Percentiles rank a stretch among this genome's conserved stretches.
Evolutionary conservation across 2,888 invertebrate species (phyloP).

Genomic region (Aporophyla lueneburgensis): DNA sequence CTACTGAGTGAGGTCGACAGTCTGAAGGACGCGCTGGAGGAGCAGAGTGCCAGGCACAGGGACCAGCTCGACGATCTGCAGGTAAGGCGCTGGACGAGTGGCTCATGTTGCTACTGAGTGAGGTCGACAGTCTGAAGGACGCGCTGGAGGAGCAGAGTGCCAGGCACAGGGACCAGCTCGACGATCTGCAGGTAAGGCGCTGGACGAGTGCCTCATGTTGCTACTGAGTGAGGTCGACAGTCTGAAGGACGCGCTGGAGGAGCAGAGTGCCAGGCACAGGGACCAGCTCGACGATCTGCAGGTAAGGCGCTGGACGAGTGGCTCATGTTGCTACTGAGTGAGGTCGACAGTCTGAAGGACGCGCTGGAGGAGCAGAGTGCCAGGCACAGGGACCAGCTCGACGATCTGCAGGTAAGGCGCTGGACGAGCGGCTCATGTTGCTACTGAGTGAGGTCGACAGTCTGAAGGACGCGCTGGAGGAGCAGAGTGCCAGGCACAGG

Average conservation of each 20-base stretch:
- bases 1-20: conserved; percentile 92
- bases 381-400: conserved; percentile 90
- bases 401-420: conserved; percentile 86
- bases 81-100: conserved; percentile 89
- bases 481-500: conserved; percentile 90
- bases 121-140: conserved; percentile 92
- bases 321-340: conserved; percentile 89
- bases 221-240: conserved; percentile 92
- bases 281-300: conserved; percentile 91
- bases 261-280: conserved; percentile 90
- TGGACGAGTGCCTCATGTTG: conserved; percentile 89
- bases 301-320: conserved; percentile 89
- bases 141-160: conserved; percentile 91
- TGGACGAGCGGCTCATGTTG: conserved; percentile 89
- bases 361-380: conserved; percentile 91
- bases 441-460: conserved; percentile 92
- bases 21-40: conserved; percentile 91
- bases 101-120: conserved; percentile 89
- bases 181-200: conserved; percentile 86
- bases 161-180: conserved; percentile 90
- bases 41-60: conserved; percentile 90
- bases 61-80: conserved; percentile 91
- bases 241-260: conserved; percentile 91
- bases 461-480: conserved; percentile 91
- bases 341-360: conserved; percentile 92